Conservation (phyloP, 2,113 vertebrate species). For the Nipponia nippon region DNA sequence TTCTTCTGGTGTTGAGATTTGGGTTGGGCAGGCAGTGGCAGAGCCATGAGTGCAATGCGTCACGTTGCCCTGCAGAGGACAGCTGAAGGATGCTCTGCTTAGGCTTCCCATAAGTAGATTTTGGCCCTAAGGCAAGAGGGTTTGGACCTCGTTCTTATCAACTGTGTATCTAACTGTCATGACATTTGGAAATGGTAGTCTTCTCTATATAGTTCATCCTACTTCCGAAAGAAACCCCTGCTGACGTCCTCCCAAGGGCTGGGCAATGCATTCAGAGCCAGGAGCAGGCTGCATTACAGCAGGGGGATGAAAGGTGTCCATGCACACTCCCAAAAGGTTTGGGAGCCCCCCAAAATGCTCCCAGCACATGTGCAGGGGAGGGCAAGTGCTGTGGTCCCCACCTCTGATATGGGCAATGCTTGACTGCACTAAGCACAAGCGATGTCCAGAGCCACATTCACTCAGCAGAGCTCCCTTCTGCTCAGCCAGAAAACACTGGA, state of each 20-base stretch:
- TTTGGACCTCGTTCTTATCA: background rate
- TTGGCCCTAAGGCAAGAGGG: background rate
- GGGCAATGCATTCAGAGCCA: background rate
- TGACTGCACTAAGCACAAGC: rapidly evolving
- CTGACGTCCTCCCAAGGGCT: background rate
- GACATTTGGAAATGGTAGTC: background rate
- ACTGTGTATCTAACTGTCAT: rapidly evolving
- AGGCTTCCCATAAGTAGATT: background rate
- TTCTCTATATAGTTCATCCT: background rate
- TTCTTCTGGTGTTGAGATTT: background rate
- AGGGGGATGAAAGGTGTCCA: background rate
- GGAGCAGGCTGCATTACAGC: background rate
- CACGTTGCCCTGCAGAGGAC: background rate
- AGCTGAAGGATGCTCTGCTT: background rate
- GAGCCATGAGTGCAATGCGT: background rate
- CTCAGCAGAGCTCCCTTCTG: background rate
- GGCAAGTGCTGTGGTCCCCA: rapidly evolving
- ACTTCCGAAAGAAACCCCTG: background rate
- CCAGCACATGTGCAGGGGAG: rapidly evolving
- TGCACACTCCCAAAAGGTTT: rapidly evolving
- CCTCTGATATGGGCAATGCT: rapidly evolving
- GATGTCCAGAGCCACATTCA: rapidly evolving
- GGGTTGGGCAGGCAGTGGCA: background rate
- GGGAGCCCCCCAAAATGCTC: background rate
- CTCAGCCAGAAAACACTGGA: background rate